Conservation (phyloP, 2,113 vertebrate species). For the Neodon shergylaensis region DNA sequence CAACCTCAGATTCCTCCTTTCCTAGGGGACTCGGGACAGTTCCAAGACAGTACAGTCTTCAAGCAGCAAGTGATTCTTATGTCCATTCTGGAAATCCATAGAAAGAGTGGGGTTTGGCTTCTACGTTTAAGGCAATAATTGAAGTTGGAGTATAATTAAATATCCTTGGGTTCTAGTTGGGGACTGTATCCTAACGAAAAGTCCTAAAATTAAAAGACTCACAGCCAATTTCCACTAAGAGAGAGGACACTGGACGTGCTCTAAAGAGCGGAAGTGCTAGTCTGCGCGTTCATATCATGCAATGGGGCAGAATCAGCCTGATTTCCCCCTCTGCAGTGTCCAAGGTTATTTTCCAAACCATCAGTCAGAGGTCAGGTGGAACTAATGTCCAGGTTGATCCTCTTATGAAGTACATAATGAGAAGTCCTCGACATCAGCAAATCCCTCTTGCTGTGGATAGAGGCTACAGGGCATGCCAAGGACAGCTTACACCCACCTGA, state of each 20-base stretch:
- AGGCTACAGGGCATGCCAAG: background rate
- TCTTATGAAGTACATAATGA: background rate
- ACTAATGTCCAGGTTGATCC: background rate
- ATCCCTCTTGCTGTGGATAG: background rate
- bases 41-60: background rate
- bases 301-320: background rate
- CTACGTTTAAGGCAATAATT: conserved; percentile 41
- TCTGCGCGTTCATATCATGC: conserved; percentile 20
- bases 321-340: conserved; percentile 10
- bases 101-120: conserved; percentile 1
- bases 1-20: background rate
- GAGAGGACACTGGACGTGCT: background rate
- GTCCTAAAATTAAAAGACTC: conserved; percentile 38
- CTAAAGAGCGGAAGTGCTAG: conserved; percentile 16
- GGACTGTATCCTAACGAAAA: background rate
- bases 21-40: background rate
- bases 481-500: conserved; percentile 1
- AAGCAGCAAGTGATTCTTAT: background rate
- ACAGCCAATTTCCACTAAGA: conserved; percentile 9
- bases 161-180: conserved; percentile 56
- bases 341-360: conserved; percentile 48
- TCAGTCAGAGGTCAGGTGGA: conserved; percentile 32
- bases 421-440: background rate
- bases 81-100: background rate
- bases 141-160: conserved; percentile 28